phyloP scores from a whole-genome alignment of 2,113 vertebrate species.

The Platysternon megacephalum region DNA sequence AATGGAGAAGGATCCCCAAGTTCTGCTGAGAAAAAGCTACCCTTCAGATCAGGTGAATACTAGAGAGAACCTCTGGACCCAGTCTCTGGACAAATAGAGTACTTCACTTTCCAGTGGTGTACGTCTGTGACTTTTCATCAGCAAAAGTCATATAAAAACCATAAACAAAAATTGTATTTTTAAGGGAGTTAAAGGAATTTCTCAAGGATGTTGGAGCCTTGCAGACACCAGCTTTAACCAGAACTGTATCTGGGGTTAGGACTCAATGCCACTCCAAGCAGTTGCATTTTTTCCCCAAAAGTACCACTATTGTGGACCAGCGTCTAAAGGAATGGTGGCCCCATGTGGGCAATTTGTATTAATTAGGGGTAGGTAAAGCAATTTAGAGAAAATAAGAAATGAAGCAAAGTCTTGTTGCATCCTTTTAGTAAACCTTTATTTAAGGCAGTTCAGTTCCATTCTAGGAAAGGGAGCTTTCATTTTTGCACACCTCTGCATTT shows the following conservation, averaged over 20 bases:
- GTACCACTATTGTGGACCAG: neutral
- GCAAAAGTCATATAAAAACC: neutral
- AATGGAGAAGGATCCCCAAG: neutral
- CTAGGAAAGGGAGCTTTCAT: neutral
- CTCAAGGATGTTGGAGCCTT: neutral
- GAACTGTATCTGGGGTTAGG: neutral
- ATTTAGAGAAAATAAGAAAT: constrained; percentile 45
- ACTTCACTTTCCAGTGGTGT: neutral
- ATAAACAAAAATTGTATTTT: neutral
- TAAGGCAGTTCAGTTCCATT: neutral
- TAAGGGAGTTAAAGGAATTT: neutral
- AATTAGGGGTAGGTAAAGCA: constrained; percentile 21
- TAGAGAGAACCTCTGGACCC: neutral
- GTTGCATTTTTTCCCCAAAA: neutral
- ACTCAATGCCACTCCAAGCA: neutral
- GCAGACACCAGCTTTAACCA: neutral
- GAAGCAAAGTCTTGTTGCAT: neutral
- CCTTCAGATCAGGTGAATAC: neutral
- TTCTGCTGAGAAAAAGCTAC: neutral
- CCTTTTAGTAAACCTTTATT: neutral
- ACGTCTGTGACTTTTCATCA: neutral
- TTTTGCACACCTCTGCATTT: neutral
- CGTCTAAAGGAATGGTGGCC: neutral
- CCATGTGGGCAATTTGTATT: constrained; percentile 2
- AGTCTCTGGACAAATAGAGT: neutral